A percentile compares a stretch with the other conserved stretches of the same genome.
Conservation (phyloP, 2,797 vertebrate genomes). For the Sitta carolinensis region DNA sequence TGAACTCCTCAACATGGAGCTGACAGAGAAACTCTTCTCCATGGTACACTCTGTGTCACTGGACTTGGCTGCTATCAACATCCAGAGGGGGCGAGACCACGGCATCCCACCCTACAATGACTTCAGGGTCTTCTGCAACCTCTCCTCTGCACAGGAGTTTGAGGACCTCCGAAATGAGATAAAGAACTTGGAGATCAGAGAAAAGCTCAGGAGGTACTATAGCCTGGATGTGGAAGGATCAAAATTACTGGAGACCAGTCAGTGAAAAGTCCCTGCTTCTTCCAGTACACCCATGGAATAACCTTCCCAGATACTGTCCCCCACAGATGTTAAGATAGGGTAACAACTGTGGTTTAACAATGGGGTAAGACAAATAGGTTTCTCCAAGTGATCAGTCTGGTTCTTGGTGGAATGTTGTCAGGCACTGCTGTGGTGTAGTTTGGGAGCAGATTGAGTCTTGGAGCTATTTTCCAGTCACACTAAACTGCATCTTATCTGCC, state of each 20-base stretch:
- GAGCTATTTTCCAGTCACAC: slow-evolving; percentile 21
- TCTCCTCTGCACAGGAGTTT: slow-evolving; percentile 72
- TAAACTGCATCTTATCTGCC: background rate
- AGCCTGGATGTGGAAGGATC: background rate
- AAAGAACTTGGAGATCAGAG: slow-evolving; percentile 74
- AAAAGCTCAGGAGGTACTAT: slow-evolving; percentile 75
- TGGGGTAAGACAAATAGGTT: background rate
- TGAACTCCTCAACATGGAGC: slow-evolving; percentile 75
- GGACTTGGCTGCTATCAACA: slow-evolving; percentile 77
- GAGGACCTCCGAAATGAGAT: slow-evolving; percentile 77
- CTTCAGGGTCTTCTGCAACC: slow-evolving; percentile 78
- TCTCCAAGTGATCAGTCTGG: background rate
- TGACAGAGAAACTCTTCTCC: slow-evolving; percentile 77
- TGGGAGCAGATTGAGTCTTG: slow-evolving; percentile 13
- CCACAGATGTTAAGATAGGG: slow-evolving; percentile 14
- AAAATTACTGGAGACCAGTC: background rate
- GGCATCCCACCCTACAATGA: slow-evolving; percentile 78
- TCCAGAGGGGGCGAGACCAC: slow-evolving; percentile 75
- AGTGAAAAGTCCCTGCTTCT: background rate
- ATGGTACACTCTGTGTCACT: slow-evolving; percentile 75
- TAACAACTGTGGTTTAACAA: background rate
- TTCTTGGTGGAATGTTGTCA: slow-evolving; percentile 9
- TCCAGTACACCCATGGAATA: background rate
- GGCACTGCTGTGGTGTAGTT: background rate
- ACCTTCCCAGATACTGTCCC: background rate